Conservation (phyloP, 1,140 invertebrate genomes). For the Drosophila setifemur region DNA sequence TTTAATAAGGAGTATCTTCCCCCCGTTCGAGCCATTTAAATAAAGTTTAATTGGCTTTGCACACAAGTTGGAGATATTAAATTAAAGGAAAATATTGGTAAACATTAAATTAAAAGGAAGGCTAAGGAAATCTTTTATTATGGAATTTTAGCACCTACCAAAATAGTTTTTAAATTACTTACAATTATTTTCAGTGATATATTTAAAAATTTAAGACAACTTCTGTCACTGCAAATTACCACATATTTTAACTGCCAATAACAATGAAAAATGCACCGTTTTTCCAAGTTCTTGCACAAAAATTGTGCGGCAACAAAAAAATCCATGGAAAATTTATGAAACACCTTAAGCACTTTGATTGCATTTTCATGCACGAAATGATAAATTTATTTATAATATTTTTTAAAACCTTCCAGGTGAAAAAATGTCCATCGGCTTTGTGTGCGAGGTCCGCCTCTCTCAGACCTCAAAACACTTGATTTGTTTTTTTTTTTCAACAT, state of each 20-base stretch:
- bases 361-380: slow-evolving; percentile 31
- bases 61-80: not conserved
- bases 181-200: too few relatives aligned
- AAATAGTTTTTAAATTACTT: too few relatives aligned
- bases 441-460: not conserved
- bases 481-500: slow-evolving; percentile 4
- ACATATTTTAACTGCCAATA: too few relatives aligned
- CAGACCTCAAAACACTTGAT: not conserved
- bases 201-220: too few relatives aligned
- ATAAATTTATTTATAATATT: slow-evolving; percentile 52
- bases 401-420: slow-evolving; percentile 35
- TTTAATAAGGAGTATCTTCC: not conserved
- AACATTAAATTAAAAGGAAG: not conserved
- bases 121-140: too few relatives aligned
- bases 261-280: not conserved
- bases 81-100: slow-evolving; percentile 13
- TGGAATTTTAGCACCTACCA: too few relatives aligned
- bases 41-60: slow-evolving; percentile 10
- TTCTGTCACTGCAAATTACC: too few relatives aligned
- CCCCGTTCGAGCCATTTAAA: not conserved
- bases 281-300: slow-evolving; percentile 1
- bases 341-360: slow-evolving; percentile 52
- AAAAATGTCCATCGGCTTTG: slow-evolving; percentile 26
- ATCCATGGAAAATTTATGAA: slow-evolving; percentile 32
- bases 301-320: not conserved